A percentile compares a stretch with the other conserved stretches of the same genome.
These are phyloP conservation scores for Calliopum simillimum DNA, from an alignment of 2,888 invertebrate species.

Conservation along the genomic window DNA sequence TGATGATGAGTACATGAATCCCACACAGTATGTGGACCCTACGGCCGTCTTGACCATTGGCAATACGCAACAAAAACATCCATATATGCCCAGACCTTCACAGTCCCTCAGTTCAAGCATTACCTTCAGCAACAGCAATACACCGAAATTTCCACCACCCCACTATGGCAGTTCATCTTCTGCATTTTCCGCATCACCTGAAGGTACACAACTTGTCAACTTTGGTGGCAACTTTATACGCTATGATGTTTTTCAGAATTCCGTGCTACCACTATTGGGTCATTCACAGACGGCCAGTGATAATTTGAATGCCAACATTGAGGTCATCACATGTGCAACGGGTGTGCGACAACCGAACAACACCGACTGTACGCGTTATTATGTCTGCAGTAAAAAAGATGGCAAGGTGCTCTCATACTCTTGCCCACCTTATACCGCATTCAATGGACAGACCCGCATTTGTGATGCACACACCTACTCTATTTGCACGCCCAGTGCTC, in stretches of 20 bases:
- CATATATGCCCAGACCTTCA: slow-evolving; percentile 12
- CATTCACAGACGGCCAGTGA: slow-evolving; percentile 45
- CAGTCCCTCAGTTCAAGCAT: slow-evolving; percentile 20
- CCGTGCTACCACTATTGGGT: slow-evolving; percentile 58
- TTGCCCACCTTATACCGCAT: slow-evolving; percentile 69
- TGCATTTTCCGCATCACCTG: slow-evolving; percentile 27
- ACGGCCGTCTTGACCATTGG: slow-evolving; percentile 44
- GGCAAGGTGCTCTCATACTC: slow-evolving; percentile 66
- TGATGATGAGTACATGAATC: not conserved
- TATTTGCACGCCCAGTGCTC: slow-evolving; percentile 58
- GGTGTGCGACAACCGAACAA: slow-evolving; percentile 68
- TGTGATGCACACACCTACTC: slow-evolving; percentile 67
- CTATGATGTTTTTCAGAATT: slow-evolving; percentile 61
- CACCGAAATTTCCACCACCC: slow-evolving; percentile 42
- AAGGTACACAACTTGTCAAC: slow-evolving; percentile 57
- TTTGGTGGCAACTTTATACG: slow-evolving; percentile 62
- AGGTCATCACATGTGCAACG: slow-evolving; percentile 66
- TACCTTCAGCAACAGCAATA: slow-evolving; percentile 39
- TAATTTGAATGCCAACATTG: slow-evolving; percentile 55
- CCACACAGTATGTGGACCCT: slow-evolving; percentile 48
- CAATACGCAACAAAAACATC: slow-evolving; percentile 23
- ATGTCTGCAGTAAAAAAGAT: slow-evolving; percentile 68
- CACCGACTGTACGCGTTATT: slow-evolving; percentile 69
- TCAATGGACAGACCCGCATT: slow-evolving; percentile 66
- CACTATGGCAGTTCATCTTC: slow-evolving; percentile 26